phyloP scores from a whole-genome alignment of 2,797 vertebrate species.

The Gymnodraco acuticeps region DNA sequence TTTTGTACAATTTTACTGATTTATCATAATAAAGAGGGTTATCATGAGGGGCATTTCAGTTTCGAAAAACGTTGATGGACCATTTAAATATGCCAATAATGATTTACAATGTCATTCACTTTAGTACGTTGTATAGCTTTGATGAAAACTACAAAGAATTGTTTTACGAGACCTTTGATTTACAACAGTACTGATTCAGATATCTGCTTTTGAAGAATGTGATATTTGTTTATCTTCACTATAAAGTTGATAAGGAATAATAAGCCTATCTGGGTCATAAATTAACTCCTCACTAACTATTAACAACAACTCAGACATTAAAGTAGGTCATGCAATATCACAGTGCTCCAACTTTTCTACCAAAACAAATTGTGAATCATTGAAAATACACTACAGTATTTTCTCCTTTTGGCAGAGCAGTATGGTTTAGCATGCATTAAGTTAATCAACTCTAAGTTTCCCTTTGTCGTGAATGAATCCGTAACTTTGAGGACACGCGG shows the following conservation, averaged over 20 bases:
- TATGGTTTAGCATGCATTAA: not conserved
- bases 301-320: slow-evolving; percentile 35
- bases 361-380: slow-evolving; percentile 60
- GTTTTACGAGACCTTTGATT: slow-evolving; percentile 54
- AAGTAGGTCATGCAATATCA: slow-evolving; percentile 5
- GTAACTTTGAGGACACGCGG: slow-evolving; percentile 22
- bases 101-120: not conserved
- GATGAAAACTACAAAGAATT: not conserved
- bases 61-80: not conserved
- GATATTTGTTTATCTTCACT: slow-evolving; percentile 36
- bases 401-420: not conserved
- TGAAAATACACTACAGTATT: slow-evolving; percentile 23
- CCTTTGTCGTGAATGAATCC: slow-evolving; percentile 27
- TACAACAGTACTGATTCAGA: slow-evolving; percentile 37
- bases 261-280: slow-evolving; percentile 62
- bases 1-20: not conserved
- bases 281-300: slow-evolving; percentile 46
- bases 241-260: slow-evolving; percentile 62
- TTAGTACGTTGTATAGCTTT: not conserved
- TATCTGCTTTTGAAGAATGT: slow-evolving; percentile 36
- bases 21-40: not conserved
- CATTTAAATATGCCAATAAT: not conserved
- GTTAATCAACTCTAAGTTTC: slow-evolving; percentile 48
- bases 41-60: not conserved
- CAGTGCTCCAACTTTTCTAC: slow-evolving; percentile 3